Evolutionary conservation across 1,140 invertebrate species (phyloP).

Genomic region (Parapsyche elsis): DNA sequence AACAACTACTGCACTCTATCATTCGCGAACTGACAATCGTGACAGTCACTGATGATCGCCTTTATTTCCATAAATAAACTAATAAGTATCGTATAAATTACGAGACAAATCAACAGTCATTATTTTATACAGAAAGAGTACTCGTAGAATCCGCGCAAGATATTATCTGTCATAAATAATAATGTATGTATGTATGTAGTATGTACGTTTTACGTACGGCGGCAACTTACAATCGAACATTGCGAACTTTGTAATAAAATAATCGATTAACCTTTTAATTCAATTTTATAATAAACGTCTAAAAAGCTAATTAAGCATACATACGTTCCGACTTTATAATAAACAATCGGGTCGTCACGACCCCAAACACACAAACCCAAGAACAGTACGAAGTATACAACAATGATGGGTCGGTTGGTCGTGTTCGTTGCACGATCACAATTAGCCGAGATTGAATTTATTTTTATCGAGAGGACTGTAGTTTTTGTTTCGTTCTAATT

Average conservation of each 20-base stretch:
- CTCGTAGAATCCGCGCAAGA: no score
- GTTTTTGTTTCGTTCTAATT: slow-evolving; percentile 20
- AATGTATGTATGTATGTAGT: no score
- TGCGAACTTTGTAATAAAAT: background rate
- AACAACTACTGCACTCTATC: background rate
- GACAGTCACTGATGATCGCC: slow-evolving; percentile 3
- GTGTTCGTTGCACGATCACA: background rate
- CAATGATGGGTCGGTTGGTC: background rate
- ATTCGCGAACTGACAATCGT: background rate
- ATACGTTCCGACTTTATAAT: background rate
- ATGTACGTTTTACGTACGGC: no score
- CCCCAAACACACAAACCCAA: background rate
- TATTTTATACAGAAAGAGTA: background rate
- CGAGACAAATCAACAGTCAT: slow-evolving; percentile 13
- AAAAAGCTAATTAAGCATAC: background rate
- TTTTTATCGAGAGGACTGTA: background rate
- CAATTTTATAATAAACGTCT: background rate
- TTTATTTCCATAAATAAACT: slow-evolving; percentile 8
- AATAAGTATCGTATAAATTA: slow-evolving; percentile 24
- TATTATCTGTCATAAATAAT: no score
- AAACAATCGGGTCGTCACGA: slow-evolving; percentile 9
- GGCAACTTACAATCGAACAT: no score
- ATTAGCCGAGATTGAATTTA: slow-evolving; percentile 18
- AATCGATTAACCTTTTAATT: background rate
- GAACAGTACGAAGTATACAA: no score